phyloP scores from a whole-genome alignment of 2,113 vertebrate species.

The Murina feae region DNA sequence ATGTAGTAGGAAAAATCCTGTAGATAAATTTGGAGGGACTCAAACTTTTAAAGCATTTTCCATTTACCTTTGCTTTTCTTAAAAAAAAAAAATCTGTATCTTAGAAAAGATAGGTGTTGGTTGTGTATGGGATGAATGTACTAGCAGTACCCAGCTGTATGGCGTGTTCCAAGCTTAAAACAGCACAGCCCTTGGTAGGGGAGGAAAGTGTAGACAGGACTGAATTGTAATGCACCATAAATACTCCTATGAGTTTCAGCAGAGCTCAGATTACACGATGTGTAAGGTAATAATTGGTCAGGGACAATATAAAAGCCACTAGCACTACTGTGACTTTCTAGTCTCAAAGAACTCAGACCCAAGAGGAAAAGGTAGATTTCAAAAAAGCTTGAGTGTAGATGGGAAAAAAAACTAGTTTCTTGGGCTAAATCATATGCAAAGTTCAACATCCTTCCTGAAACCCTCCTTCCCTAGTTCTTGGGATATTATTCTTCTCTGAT shows the following conservation, averaged over 20 bases:
- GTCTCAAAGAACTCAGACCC: neutral
- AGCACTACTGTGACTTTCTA: neutral
- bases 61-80: neutral
- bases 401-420: neutral
- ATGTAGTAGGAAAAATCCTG: neutral
- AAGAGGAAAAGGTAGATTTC: neutral
- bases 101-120: neutral
- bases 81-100: neutral
- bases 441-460: neutral
- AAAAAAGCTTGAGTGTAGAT: neutral
- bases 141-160: neutral
- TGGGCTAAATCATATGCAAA: neutral
- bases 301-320: conserved; percentile 31
- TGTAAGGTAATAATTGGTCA: neutral
- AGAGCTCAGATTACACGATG: neutral
- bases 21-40: neutral
- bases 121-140: neutral
- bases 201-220: neutral
- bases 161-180: conserved; percentile 25
- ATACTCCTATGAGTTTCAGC: conserved; percentile 6
- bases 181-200: neutral
- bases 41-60: neutral
- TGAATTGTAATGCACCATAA: neutral
- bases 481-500: neutral
- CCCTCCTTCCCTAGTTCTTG: neutral